Base-by-base conservation (phyloP, 2,888 invertebrate species). In the Taenaris catops region DNA sequence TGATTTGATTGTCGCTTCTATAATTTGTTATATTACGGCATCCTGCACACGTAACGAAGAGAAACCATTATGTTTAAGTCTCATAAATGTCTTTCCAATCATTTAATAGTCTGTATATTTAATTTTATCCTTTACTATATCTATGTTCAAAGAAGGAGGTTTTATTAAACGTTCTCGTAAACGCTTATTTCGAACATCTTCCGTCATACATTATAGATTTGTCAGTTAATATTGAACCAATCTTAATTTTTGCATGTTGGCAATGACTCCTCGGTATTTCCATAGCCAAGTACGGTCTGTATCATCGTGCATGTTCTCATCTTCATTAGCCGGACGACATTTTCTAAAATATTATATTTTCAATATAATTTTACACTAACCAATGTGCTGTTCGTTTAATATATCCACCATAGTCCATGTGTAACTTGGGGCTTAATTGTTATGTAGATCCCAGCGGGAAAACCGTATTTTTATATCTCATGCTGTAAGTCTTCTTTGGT, bases 231-330 rank as follows among this genome's bases (percentile, higher is more conserved):
- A 46, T 49, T 44, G 49, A 45, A 44, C 46, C 49, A 49, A 48
- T 42, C 41, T 50, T 51, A 50, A 48, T 51, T 48, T 50, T 46
- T 56, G 56, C 55, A 55, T 56, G 54, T 49, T n/a, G 35, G 41
- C 41, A 46, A 41, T 43, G 38, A 32, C 27, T 42, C 42, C 39
- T 44, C 46, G 36, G 36, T 41, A 38, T 26, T 28, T 37, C 53
- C 65, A 67, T 65, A 66, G 63, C 68, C 62, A 48, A 67, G 61
- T 68, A 53, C 40, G 34, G 54, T 67, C 65, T 53, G 68, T 70
- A 76, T 71, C 55, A 48, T 50, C 55, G 58, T 58, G 80, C 80
- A 79, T 79, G 80, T 53, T 63, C 63, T 58, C 49, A 46, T 54
- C 31, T 38, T 55, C 65, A 66, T 68, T 57, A 54, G 54, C 58